A percentile compares a stretch with the other conserved stretches of the same genome.
Evolutionary conservation across 2,888 invertebrate species (phyloP).

Genomic region (Cataglyphis livida): DNA sequence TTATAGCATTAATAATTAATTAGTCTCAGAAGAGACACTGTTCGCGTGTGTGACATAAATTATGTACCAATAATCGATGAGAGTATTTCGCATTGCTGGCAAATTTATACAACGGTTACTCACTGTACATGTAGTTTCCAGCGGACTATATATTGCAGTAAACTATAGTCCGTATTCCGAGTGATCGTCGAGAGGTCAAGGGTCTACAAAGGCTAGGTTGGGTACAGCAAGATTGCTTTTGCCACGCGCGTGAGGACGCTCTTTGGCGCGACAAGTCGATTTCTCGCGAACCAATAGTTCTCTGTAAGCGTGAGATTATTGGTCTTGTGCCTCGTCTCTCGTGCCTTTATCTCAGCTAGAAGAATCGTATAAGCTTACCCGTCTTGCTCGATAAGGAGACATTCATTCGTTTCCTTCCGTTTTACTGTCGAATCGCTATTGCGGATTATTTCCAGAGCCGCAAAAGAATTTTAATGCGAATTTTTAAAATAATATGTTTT

Average conservation of each 20-base stretch:
- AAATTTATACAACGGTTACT: constrained; percentile 29
- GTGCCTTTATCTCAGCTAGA: constrained; percentile 42
- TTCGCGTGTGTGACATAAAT: constrained; percentile 7
- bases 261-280: constrained; percentile 48
- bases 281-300: constrained; percentile 13
- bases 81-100: neutral
- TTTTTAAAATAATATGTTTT: neutral
- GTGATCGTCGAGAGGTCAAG: constrained; percentile 48
- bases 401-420: neutral
- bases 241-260: constrained; percentile 35
- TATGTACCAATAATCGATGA: constrained; percentile 33
- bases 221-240: constrained; percentile 49
- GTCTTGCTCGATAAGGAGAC: constrained; percentile 10
- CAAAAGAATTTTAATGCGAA: neutral
- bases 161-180: constrained; percentile 16
- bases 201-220: constrained; percentile 41
- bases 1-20: constrained; percentile 22
- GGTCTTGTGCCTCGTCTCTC: constrained; percentile 14
- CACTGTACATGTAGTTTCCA: neutral
- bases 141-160: neutral
- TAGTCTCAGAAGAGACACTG: constrained; percentile 17
- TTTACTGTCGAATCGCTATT: neutral
- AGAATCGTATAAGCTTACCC: constrained; percentile 30
- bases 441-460: neutral
- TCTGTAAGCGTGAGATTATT: constrained; percentile 45